Conservation (phyloP, 1,140 invertebrate species). For the Aporrectodea caliginosa region DNA sequence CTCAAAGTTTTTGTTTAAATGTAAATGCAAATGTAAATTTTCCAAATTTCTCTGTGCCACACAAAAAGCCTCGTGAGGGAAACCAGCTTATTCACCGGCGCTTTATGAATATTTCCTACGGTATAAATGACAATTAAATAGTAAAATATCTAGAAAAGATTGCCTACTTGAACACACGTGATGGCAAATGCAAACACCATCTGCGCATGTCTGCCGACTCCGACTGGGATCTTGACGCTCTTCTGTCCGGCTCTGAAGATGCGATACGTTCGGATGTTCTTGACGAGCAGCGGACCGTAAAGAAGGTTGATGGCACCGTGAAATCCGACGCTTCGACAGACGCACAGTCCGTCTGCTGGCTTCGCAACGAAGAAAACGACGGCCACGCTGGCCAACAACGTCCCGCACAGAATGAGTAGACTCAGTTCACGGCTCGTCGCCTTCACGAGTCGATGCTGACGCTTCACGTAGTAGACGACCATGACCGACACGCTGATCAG, state of each 20-base stretch:
- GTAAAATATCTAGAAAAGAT: background rate
- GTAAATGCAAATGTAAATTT: background rate
- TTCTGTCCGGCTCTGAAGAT: slow-evolving; percentile 8
- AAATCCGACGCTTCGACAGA: slow-evolving; percentile 11
- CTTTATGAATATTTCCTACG: slow-evolving; percentile 10
- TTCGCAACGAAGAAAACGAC: slow-evolving; percentile 34
- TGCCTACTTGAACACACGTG: background rate
- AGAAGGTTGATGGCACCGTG: slow-evolving; percentile 15
- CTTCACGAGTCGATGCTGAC: slow-evolving; percentile 42
- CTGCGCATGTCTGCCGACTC: background rate
- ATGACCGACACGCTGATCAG: slow-evolving; percentile 30
- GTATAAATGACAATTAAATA: background rate
- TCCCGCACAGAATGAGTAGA: slow-evolving; percentile 39
- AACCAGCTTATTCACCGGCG: background rate
- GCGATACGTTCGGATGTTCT: background rate
- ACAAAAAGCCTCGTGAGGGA: background rate
- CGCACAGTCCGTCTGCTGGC: slow-evolving; percentile 57
- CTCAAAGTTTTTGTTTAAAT: background rate
- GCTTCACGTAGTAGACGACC: slow-evolving; percentile 36
- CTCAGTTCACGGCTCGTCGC: slow-evolving; percentile 43
- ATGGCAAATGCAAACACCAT: background rate
- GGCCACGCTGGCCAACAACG: slow-evolving; percentile 36
- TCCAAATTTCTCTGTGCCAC: background rate
- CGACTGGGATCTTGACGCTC: background rate
- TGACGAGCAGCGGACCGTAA: slow-evolving; percentile 11